Percentiles rank a stretch among this genome's conserved stretches.
These are phyloP conservation scores for Acipenser ruthenus DNA, from an alignment of 2,797 vertebrate genomes.

Conservation along the genomic window DNA sequence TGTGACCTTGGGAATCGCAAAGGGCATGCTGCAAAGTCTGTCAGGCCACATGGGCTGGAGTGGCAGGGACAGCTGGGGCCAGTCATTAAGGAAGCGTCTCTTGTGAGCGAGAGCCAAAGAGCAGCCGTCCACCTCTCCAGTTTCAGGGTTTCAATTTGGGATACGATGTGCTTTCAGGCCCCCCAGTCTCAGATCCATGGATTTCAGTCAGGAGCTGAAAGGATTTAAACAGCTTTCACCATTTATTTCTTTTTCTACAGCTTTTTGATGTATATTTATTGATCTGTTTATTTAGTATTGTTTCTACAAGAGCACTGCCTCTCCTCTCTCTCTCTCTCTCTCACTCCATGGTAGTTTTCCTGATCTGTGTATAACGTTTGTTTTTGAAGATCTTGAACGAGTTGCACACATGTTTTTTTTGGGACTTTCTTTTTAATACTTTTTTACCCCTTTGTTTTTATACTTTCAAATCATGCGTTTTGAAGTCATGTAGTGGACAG, in stretches of 20 bases:
- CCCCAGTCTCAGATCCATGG: conserved; percentile 40
- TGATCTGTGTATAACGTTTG: too few relatives aligned
- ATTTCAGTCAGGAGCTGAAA: not conserved
- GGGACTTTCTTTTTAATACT: too few relatives aligned
- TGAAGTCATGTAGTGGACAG: conserved; percentile 39
- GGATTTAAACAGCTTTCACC: too few relatives aligned
- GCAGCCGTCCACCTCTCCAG: conserved; percentile 58
- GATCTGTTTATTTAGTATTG: too few relatives aligned
- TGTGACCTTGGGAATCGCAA: conserved; percentile 80
- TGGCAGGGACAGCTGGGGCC: conserved; percentile 87
- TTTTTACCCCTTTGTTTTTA: not conserved
- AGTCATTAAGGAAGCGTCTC: conserved; percentile 62
- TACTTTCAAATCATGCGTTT: conserved; percentile 29
- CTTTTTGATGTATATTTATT: too few relatives aligned
- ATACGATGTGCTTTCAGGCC: conserved; percentile 31
- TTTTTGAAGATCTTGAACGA: too few relatives aligned
- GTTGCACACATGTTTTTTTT: too few relatives aligned
- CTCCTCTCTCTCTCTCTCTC: too few relatives aligned
- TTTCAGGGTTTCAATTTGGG: conserved; percentile 39
- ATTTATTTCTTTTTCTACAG: too few relatives aligned
- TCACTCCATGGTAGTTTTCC: too few relatives aligned
- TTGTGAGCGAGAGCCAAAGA: conserved; percentile 60
- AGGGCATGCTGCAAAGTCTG: conserved; percentile 78
- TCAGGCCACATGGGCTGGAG: conserved; percentile 77
- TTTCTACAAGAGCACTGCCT: too few relatives aligned